A percentile compares a stretch with the other conserved stretches of the same genome.
Conservation (phyloP, 2,888 invertebrate species). For the Rhabditoides inermis region DNA sequence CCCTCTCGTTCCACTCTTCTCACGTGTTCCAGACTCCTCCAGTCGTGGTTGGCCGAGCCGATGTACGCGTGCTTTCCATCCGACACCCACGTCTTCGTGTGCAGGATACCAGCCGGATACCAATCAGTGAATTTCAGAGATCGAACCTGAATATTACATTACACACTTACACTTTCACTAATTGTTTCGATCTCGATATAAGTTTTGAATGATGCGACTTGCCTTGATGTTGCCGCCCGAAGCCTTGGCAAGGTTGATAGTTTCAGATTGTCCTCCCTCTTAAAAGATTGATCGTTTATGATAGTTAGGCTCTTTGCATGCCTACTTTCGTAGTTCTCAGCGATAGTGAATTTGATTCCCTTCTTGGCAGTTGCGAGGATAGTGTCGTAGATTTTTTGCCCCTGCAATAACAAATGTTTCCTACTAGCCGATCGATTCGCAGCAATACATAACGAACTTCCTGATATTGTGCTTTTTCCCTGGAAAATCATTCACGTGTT, state of each 20-base stretch:
- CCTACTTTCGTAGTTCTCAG: constrained; percentile 31
- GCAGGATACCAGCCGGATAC: constrained; percentile 30
- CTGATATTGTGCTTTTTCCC: not conserved
- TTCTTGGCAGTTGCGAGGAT: constrained; percentile 30
- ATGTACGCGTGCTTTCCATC: constrained; percentile 82
- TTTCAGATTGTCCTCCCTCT: no score
- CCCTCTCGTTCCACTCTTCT: no score
- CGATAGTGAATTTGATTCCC: constrained; percentile 35
- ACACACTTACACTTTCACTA: no score
- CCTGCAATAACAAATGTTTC: constrained; percentile 19
- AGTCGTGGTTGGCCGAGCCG: constrained; percentile 92
- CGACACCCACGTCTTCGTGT: constrained; percentile 72
- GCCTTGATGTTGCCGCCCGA: no score
- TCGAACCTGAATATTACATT: constrained; percentile 32
- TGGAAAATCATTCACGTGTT: not conserved
- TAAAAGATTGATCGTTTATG: no score
- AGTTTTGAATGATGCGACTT: no score
- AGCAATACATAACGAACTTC: no score
- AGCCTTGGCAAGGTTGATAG: no score
- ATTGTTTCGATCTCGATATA: no score
- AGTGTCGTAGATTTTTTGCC: constrained; percentile 28
- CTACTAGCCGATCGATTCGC: no score
- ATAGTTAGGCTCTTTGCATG: no score
- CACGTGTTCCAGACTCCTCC: constrained; percentile 76
- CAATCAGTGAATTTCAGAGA: constrained; percentile 37